Percentiles rank a stretch among this genome's conserved stretches.
Conservation (phyloP, 2,113 vertebrate species). For the Laticauda colubrina region DNA sequence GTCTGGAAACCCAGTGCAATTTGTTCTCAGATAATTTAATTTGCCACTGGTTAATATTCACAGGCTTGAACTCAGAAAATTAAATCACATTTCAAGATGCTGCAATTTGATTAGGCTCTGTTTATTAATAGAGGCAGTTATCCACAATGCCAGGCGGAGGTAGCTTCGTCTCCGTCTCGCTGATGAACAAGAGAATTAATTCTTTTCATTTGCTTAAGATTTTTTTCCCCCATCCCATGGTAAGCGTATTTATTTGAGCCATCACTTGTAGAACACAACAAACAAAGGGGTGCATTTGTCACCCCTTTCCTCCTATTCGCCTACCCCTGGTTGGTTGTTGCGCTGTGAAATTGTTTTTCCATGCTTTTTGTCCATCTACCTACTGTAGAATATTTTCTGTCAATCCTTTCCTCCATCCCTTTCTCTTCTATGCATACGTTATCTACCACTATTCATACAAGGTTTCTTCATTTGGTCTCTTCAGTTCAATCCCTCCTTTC, state of each 20-base stretch:
- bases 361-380: not conserved
- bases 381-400: not conserved
- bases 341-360: not conserved
- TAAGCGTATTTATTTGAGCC: not conserved
- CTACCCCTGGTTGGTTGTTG: too few species aligned
- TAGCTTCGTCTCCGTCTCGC: constrained; percentile 22
- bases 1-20: constrained; percentile 43
- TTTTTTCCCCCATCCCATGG: too few species aligned
- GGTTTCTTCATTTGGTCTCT: not conserved
- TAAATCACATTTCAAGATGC: constrained; percentile 61
- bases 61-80: constrained; percentile 48
- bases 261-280: not conserved
- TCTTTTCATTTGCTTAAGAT: constrained; percentile 21
- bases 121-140: constrained; percentile 48
- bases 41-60: constrained; percentile 59
- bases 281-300: not conserved
- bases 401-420: not conserved
- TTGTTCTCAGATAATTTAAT: constrained; percentile 57
- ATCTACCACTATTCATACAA: not conserved
- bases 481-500: not conserved
- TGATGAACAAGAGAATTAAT: constrained; percentile 6
- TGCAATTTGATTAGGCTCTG: constrained; percentile 56
- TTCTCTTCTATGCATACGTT: not conserved
- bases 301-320: not conserved
- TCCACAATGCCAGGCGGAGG: constrained; percentile 34